phyloP scores from a whole-genome alignment of 2,797 vertebrate species.

The Loris lydekkerianus region DNA sequence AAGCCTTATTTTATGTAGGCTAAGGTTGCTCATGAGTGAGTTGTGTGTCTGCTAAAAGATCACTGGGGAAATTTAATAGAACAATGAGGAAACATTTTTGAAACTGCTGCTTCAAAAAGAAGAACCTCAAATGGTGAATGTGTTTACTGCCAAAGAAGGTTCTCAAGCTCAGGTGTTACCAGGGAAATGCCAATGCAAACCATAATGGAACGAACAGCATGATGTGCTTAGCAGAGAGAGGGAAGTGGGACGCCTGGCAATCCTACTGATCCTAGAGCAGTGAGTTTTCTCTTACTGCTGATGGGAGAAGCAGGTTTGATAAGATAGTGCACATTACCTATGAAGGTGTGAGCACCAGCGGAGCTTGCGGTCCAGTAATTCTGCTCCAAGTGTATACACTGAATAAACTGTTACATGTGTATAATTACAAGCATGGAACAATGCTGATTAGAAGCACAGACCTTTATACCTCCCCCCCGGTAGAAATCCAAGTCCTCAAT shows the following conservation, averaged over 20 bases:
- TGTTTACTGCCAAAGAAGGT: not conserved
- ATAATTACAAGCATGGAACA: not conserved
- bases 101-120: not conserved
- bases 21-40: fast-evolving
- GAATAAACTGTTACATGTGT: too few relatives aligned
- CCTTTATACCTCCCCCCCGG: fast-evolving
- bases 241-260: not conserved
- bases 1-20: not conserved
- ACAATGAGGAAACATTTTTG: not conserved
- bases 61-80: not conserved
- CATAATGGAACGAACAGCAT: fast-evolving
- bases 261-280: not conserved
- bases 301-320: not conserved
- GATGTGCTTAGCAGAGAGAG: fast-evolving
- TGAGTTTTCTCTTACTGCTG: not conserved
- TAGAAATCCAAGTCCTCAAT: not conserved
- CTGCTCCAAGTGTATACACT: not conserved
- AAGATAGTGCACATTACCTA: too few relatives aligned
- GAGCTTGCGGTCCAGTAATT: fast-evolving
- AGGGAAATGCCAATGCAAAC: not conserved
- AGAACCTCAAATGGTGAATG: not conserved
- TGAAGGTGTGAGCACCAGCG: not conserved
- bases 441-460: not conserved
- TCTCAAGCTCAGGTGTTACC: too few relatives aligned
- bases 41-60: not conserved